Evolutionary conservation across 2,113 vertebrate species (phyloP).

Genomic region (Narcine bancroftii): DNA sequence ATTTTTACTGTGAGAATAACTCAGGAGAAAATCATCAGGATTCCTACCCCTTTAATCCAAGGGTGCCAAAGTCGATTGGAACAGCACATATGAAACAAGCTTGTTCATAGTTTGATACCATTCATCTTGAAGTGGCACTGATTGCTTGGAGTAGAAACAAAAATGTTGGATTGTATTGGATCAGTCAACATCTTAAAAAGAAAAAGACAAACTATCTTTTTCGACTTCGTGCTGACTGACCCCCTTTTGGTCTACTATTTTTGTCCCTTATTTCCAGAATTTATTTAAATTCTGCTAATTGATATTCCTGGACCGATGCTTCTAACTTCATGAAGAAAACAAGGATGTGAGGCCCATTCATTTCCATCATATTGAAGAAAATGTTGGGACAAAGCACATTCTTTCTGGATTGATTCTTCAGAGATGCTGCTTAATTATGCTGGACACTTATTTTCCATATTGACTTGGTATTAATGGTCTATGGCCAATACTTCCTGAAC

Average conservation of each 20-base stretch:
- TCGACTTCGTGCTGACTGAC: conserved; percentile 9
- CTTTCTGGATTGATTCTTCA: conserved; percentile 15
- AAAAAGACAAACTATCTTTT: conserved; percentile 9
- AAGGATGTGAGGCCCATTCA: neutral
- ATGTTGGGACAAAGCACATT: neutral
- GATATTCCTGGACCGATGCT: neutral
- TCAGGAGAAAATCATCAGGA: neutral
- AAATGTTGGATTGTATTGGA: neutral
- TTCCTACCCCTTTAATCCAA: neutral
- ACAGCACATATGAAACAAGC: neutral
- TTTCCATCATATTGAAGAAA: neutral
- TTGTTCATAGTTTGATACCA: neutral
- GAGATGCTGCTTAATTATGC: neutral
- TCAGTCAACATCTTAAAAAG: neutral
- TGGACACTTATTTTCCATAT: neutral
- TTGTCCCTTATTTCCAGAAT: neutral
- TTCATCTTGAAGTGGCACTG: neutral
- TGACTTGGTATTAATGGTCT: neutral
- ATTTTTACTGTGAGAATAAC: neutral
- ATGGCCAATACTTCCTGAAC: neutral
- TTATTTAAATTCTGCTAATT: neutral
- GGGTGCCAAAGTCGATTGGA: neutral
- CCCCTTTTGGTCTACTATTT: neutral
- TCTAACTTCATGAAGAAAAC: neutral
- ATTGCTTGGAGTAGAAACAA: conserved; percentile 17